phyloP scores from a whole-genome alignment of 2,113 vertebrate species.

The Lepus europaeus region DNA sequence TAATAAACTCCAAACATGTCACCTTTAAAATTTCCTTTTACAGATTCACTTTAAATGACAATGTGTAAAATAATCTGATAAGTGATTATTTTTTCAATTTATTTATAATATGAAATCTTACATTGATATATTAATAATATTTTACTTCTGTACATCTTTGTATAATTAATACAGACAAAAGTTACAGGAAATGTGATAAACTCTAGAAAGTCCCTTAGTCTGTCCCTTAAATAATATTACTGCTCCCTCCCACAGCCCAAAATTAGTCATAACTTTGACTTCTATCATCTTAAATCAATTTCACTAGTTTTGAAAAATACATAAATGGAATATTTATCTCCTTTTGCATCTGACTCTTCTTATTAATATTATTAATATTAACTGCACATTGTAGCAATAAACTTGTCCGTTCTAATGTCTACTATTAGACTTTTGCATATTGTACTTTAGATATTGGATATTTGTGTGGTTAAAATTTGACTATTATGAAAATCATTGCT shows the following conservation, averaged over 20 bases:
- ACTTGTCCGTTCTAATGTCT: neutral
- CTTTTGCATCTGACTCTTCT: neutral
- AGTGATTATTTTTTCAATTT: neutral
- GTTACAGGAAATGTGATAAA: neutral
- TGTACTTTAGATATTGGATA: too few species aligned
- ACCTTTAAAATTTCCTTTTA: neutral
- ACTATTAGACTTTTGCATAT: too few species aligned
- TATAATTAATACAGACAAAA: neutral
- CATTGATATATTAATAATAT: neutral
- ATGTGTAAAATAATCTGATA: neutral
- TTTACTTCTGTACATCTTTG: neutral
- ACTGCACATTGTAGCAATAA: neutral
- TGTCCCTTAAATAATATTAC: neutral
- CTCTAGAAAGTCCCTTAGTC: neutral
- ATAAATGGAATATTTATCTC: neutral
- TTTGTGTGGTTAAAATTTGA: neutral
- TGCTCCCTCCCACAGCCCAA: neutral
- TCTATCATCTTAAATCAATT: neutral
- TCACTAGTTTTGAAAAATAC: slow-evolving; percentile 1
- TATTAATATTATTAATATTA: neutral
- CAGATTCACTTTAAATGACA: neutral
- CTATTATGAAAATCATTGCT: neutral
- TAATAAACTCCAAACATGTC: neutral
- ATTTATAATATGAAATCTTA: neutral
- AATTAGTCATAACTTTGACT: neutral